Evolutionary conservation across 1,140 invertebrate genomes (phyloP).

Genomic region (Ceratina australensis): DNA sequence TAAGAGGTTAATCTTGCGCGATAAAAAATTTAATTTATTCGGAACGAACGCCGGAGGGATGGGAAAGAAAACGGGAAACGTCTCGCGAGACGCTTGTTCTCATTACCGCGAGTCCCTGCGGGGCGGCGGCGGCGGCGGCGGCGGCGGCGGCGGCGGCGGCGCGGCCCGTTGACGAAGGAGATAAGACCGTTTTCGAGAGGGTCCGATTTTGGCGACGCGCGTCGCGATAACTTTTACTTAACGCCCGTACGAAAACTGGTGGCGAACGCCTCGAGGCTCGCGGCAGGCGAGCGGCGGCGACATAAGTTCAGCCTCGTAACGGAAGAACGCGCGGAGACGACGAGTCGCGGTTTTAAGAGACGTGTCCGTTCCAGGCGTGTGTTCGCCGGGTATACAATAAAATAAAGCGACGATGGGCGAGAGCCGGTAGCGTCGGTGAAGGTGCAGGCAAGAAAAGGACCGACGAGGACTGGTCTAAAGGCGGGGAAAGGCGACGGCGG

Average conservation of each 20-base stretch:
- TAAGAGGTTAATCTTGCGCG: background rate
- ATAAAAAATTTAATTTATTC: slow-evolving; percentile 1
- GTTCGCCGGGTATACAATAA: slow-evolving; percentile 42
- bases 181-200: background rate
- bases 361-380: slow-evolving; percentile 2
- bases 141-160: background rate
- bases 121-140: no score
- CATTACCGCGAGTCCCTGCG: background rate
- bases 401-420: slow-evolving; percentile 31
- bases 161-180: background rate
- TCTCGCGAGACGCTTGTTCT: slow-evolving; percentile 13
- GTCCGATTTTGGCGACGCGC: background rate
- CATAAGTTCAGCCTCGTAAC: slow-evolving; percentile 26
- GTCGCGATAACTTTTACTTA: slow-evolving; percentile 32
- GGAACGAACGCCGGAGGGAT: background rate
- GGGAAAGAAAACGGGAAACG: background rate
- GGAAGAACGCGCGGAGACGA: slow-evolving; percentile 7
- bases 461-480: slow-evolving; percentile 50
- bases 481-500: slow-evolving; percentile 68
- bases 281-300: background rate
- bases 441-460: slow-evolving; percentile 41
- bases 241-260: background rate
- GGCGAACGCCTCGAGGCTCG: background rate
- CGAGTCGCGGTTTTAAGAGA: slow-evolving; percentile 33
- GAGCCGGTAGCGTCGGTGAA: slow-evolving; percentile 2